Conservation (phyloP, 2,797 vertebrate species). For the Mormyrus hasselquistii region DNA sequence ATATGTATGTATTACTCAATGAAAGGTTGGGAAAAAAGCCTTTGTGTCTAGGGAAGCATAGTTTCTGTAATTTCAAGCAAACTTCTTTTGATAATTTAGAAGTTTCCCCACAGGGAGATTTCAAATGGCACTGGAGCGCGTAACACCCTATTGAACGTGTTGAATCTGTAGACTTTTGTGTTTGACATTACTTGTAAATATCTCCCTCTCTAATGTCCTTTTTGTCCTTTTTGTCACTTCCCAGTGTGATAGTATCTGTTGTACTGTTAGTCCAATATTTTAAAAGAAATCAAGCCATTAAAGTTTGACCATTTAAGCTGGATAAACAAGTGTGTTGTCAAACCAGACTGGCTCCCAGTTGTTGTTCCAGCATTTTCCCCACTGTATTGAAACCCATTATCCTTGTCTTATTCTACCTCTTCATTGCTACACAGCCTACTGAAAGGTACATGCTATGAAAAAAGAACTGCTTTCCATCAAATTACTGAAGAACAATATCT, state of each 20-base stretch:
- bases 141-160: background rate
- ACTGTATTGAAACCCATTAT: background rate
- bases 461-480: background rate
- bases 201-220: background rate
- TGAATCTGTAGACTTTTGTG: background rate
- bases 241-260: background rate
- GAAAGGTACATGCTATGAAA: background rate
- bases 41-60: background rate
- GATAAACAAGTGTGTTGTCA: background rate
- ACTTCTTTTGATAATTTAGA: background rate
- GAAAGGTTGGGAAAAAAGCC: background rate
- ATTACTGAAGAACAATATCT: background rate
- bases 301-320: background rate
- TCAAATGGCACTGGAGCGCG: background rate
- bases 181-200: constrained; percentile 8
- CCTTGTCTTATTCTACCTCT: background rate
- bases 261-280: background rate
- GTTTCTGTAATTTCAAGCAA: background rate
- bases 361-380: background rate
- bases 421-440: background rate
- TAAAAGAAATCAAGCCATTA: background rate
- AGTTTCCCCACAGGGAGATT: background rate
- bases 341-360: background rate
- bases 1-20: background rate
- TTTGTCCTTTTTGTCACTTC: background rate